Evolutionary conservation across 2,888 invertebrate species (phyloP), one percentile per base, ranked within the genome.

Genomic region (Xestia c-nigrum): DNA sequence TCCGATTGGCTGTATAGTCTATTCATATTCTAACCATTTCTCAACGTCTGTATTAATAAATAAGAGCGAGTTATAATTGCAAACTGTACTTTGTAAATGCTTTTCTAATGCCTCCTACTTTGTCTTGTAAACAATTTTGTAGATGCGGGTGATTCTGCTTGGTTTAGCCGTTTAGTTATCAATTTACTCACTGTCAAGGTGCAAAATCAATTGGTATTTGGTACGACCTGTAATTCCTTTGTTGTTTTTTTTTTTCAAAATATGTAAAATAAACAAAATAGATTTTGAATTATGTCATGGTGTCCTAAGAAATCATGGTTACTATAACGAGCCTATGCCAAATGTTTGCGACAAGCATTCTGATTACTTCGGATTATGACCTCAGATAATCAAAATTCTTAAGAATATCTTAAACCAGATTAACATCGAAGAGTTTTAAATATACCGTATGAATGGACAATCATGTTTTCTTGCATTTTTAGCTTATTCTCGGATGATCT

Each of bases 1-100:
- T 69, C 7, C 73, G 71, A 73, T 83, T 79, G 73, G 70, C 66
- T 78, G 74, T 68, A 78, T 72, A 68, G 61, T 71, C 74, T 64
- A 70, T 84, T 79, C 80, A 86, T 76, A 76, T 73, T 69, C 65
- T 66, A 76, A 81, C 81, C 80, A 87, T 87, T 85, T 84, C 78
- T 87, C 87, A 87, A 79, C 69, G 84, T 87, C 86, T 72, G 72
- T 64, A 78, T 80, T 76, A 82, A 80, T 80, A 81, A 74, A 68
- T 80, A 84, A 61, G 57, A 81, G 67, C 71, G 72, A 76, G 79
- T 80, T 74, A 77, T 87, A 71, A 76, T 78, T 66, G 61, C 63
- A 71, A 81, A 80, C 65, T 70, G 72, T 74, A 80, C 61, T 61
- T 80, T 80, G 76, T 67, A 66, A 81, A 80, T 75, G 75, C 59